Evolutionary conservation across 2,888 invertebrate genomes (phyloP).

Genomic region (Leptopilina myrica): DNA sequence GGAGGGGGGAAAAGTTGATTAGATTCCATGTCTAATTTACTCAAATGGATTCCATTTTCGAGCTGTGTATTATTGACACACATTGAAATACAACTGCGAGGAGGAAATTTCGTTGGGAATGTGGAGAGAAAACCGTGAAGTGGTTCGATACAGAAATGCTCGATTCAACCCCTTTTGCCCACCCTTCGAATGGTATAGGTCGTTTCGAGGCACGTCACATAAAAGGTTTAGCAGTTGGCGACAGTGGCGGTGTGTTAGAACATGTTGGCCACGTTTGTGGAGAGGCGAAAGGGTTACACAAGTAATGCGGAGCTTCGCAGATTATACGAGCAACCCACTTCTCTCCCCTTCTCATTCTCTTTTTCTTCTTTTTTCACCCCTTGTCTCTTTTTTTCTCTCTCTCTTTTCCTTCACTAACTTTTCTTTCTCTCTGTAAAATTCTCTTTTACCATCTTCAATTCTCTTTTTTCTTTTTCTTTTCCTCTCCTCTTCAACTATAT

Average conservation of each 20-base stretch:
- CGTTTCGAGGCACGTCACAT: conserved; percentile 38
- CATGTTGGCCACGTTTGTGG: conserved; percentile 22
- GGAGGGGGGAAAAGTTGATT: too few relatives aligned
- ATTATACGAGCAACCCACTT: conserved; percentile 32
- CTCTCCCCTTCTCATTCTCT: background rate
- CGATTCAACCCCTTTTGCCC: background rate
- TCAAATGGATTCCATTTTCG: too few relatives aligned
- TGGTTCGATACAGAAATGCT: conserved; percentile 39
- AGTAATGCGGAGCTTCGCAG: conserved; percentile 28
- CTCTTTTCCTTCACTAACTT: background rate
- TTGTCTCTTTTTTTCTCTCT: too few relatives aligned
- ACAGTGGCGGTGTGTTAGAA: conserved; percentile 21
- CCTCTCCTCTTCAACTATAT: background rate
- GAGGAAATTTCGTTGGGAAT: conserved; percentile 16
- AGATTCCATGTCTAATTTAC: too few relatives aligned
- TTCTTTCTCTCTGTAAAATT: conserved; percentile 23
- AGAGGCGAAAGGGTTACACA: conserved; percentile 23
- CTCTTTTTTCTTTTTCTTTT: conserved; percentile 6
- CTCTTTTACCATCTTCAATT: conserved; percentile 1
- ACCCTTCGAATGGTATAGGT: conserved; percentile 7
- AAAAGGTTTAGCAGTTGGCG: conserved; percentile 36
- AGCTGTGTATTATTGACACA: conserved; percentile 9
- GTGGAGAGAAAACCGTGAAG: conserved; percentile 18
- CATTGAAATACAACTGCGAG: conserved; percentile 4
- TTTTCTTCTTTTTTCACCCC: too few relatives aligned